Conservation (phyloP, 2,113 vertebrate species). For the Hemicordylus capensis region DNA sequence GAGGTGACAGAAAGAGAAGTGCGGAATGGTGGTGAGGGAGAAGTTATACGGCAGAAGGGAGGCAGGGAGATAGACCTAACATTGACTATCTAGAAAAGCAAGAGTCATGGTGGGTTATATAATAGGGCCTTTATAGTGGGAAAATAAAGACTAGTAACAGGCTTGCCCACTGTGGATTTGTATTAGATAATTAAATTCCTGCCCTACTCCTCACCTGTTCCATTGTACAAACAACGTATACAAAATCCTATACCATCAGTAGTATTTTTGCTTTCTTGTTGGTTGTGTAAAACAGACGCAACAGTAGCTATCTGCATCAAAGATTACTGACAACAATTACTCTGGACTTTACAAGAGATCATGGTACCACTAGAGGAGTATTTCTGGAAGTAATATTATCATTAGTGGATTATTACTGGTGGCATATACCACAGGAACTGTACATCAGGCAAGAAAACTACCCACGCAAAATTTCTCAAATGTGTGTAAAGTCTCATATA, state of each 20-base stretch:
- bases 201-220: not conserved
- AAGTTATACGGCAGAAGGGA: not conserved
- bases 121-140: not conserved
- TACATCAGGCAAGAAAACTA: not conserved
- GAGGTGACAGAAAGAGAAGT: not conserved
- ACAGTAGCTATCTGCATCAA: no score
- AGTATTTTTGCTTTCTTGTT: not conserved
- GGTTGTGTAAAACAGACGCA: not conserved
- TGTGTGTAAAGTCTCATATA: no score
- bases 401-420: not conserved
- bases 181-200: not conserved
- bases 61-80: rapidly evolving
- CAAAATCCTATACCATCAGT: not conserved
- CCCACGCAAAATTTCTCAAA: not conserved
- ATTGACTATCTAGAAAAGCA: rapidly evolving
- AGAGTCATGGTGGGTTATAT: not conserved
- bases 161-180: not conserved
- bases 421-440: not conserved
- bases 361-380: not conserved
- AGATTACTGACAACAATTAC: not conserved
- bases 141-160: rapidly evolving
- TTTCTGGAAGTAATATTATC: not conserved
- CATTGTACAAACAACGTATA: not conserved
- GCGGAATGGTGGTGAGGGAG: not conserved
- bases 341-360: not conserved